A percentile compares a stretch with the other conserved stretches of the same genome.
Evolutionary conservation across 2,888 invertebrate genomes (phyloP).

Genomic region (Sesia apiformis): DNA sequence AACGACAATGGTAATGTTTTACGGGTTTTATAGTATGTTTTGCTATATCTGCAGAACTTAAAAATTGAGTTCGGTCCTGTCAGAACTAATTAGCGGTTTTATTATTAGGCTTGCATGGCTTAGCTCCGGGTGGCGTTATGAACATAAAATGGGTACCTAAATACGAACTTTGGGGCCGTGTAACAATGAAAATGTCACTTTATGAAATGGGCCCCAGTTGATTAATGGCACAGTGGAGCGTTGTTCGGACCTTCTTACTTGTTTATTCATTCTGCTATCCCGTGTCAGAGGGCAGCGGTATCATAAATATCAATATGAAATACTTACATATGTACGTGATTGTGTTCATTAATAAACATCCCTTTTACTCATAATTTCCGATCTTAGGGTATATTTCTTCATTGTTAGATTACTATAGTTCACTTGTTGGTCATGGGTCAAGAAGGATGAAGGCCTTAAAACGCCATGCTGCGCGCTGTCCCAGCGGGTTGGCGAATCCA

Average conservation of each 20-base stretch:
- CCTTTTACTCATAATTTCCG: too few species aligned
- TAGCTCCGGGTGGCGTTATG: not conserved
- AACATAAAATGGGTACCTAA: constrained; percentile 9
- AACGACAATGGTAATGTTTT: too few species aligned
- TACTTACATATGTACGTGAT: not conserved
- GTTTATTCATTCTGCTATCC: constrained; percentile 45
- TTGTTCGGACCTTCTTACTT: constrained; percentile 46
- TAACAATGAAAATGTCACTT: constrained; percentile 71
- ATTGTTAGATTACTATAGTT: too few species aligned
- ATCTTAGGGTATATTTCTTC: too few species aligned
- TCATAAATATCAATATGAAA: constrained; percentile 31
- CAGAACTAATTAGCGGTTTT: constrained; percentile 4
- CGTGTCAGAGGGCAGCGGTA: constrained; percentile 22
- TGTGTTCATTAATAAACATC: too few species aligned
- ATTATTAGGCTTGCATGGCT: not conserved
- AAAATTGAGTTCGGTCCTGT: not conserved
- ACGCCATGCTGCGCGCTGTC: too few species aligned
- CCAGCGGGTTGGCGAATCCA: too few species aligned
- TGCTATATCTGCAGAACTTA: not conserved
- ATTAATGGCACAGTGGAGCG: constrained; percentile 56
- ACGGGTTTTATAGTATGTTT: too few species aligned
- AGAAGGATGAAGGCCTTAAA: too few species aligned
- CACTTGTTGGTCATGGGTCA: too few species aligned
- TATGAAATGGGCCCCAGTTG: constrained; percentile 61
- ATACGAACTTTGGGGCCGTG: constrained; percentile 50